A percentile compares a stretch with the other conserved stretches of the same genome.
Evolutionary conservation across 2,113 vertebrate species (phyloP).

Genomic region (Cervus canadensis): DNA sequence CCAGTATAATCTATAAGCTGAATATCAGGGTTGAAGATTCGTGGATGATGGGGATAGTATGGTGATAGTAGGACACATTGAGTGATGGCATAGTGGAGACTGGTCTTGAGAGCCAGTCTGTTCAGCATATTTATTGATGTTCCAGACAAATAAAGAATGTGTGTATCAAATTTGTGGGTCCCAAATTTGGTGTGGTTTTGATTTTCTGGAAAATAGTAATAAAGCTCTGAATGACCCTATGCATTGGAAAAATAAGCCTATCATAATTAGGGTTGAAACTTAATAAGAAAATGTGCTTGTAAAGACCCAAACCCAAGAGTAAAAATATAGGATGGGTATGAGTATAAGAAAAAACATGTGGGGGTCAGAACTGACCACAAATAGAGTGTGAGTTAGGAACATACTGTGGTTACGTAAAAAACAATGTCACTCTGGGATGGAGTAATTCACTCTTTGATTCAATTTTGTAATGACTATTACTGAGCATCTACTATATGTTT

Average conservation of each 20-base stretch:
- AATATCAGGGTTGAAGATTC: background rate
- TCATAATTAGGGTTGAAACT: conserved; percentile 68
- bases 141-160: conserved; percentile 64
- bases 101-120: background rate
- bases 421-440: conserved; percentile 20
- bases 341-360: conserved; percentile 45
- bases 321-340: conserved; percentile 59
- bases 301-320: conserved; percentile 46
- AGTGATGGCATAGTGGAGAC: background rate
- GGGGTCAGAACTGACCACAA: conserved; percentile 47
- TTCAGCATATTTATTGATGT: conserved; percentile 47
- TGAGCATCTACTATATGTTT: conserved; percentile 45
- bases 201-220: conserved; percentile 63
- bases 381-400: conserved; percentile 47
- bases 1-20: background rate
- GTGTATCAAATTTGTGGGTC: conserved; percentile 59
- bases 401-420: conserved; percentile 47
- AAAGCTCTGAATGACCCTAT: conserved; percentile 51
- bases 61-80: background rate
- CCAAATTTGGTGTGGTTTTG: conserved; percentile 56
- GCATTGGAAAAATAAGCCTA: conserved; percentile 58
- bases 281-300: conserved; percentile 64
- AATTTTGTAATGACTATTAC: conserved; percentile 9
- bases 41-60: background rate
- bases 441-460: conserved; percentile 47